Base-by-base conservation (phyloP, 37 sponge, comb jelly and placozoan genomes). In the Aphrocallistes beatrix region DNA sequence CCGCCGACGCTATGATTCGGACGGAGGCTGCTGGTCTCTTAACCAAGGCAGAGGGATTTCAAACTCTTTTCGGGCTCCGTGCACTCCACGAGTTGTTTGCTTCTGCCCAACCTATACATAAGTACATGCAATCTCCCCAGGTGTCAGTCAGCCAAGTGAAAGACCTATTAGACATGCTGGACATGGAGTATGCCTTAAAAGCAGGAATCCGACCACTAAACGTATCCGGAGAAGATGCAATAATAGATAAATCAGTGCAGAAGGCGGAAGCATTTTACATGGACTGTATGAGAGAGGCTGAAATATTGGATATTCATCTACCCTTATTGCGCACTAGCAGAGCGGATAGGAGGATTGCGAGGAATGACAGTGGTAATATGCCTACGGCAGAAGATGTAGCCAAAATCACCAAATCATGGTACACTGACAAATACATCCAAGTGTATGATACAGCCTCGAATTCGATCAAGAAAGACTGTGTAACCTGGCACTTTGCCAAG, bases 131-230 rank as follows among this genome's bases (percentile, higher is more conserved):
- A 30, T 60, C 75, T 25, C 75, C 75, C n/a, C 75, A 60, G 1
- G 75, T 60, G 75, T 28, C 75, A 60, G 75, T 60, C 75, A 60
- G 75, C 75, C 75, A 60, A 25, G 75, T 60, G 75, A 60, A 60
- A 60, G 25, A 13, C 28, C 75, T 60, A 25, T 25, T 32, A 60
- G 75, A 60, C n/a, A 60, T 28, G 34, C 75, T 60, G 75, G 75
- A 60, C 34, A 60, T 13, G 10, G 34, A 28, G 34, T 60, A 60
- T 6, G 75, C 34, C 75, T 60, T 28, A 60, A 28, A 60, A 60
- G 34, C 75, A 25, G 25, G 75, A 60, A 13, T 60, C 75, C 34
- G n/a, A 13, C 75, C 75, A 60, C 75, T 60, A 60, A 60, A 60
- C 75, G 10, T 21, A 60, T 21, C 34, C 75, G 75, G 75, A 60